These are phyloP conservation scores for Drosophila falleni DNA, from an alignment of 2,888 invertebrate species.

Conservation along the genomic window DNA sequence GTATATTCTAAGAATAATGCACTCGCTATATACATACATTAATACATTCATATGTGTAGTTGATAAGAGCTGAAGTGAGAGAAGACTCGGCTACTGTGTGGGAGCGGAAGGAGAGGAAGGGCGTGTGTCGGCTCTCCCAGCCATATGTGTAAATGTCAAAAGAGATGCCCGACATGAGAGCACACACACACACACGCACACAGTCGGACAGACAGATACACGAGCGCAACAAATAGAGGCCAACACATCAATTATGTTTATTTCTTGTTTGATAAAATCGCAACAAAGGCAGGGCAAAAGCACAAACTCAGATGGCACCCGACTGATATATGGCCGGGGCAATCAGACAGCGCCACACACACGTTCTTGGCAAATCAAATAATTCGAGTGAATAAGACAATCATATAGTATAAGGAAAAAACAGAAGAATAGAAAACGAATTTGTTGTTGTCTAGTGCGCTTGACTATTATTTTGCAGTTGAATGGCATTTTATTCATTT, in stretches of 20 bases:
- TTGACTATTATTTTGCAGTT: slow-evolving; percentile 42
- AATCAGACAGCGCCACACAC: slow-evolving; percentile 53
- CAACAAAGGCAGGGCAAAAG: slow-evolving; percentile 44
- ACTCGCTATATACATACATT: slow-evolving; percentile 9
- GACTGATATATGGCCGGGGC: slow-evolving; percentile 13
- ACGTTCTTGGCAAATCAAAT: slow-evolving; percentile 69
- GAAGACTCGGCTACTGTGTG: slow-evolving; percentile 8
- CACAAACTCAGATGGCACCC: slow-evolving; percentile 12
- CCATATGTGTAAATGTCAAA: slow-evolving; percentile 75
- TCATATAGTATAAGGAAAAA: slow-evolving; percentile 5
- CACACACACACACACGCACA: slow-evolving; percentile 20
- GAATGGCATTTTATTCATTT: slow-evolving; percentile 37
- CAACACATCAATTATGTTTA: slow-evolving; percentile 76
- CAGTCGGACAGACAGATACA: slow-evolving; percentile 14
- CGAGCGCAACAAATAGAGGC: slow-evolving; percentile 58
- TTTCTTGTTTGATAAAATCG: slow-evolving; percentile 74
- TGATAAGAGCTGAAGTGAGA: slow-evolving; percentile 31
- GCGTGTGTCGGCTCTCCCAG: slow-evolving; percentile 49
- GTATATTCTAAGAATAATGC: slow-evolving; percentile 22
- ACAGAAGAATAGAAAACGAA: slow-evolving; percentile 13
- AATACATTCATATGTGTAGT: not conserved
- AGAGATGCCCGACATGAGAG: slow-evolving; percentile 44
- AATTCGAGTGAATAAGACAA: slow-evolving; percentile 23
- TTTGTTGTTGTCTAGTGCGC: slow-evolving; percentile 8
- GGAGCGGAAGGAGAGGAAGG: slow-evolving; percentile 17